Conservation (phyloP, 2,113 vertebrate species). For the Tylochromis polylepis region DNA sequence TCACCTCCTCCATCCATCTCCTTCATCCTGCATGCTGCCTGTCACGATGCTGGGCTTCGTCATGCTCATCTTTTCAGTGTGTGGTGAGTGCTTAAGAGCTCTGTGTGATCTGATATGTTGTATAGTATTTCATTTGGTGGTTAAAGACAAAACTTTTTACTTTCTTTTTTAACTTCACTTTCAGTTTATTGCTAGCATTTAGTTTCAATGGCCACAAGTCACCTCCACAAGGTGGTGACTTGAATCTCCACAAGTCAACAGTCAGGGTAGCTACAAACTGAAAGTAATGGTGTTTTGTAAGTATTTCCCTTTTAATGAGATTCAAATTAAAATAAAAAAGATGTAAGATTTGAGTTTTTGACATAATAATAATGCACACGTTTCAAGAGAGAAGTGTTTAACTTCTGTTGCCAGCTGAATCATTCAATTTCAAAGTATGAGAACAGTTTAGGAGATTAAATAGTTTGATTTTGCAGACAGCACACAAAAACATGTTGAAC, state of each 20-base stretch:
- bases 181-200: not conserved
- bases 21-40: not conserved
- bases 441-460: no score
- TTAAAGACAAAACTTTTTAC: no score
- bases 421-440: no score
- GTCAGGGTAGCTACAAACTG: no score
- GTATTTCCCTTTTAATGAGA: not conserved
- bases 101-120: not conserved
- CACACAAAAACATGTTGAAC: no score
- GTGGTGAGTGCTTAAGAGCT: not conserved
- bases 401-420: no score
- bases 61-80: not conserved
- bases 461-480: no score
- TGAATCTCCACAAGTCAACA: not conserved
- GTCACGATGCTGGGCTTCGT: not conserved
- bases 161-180: no score
- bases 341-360: not conserved
- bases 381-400: not conserved
- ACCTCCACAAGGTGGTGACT: no score
- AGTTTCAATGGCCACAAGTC: not conserved
- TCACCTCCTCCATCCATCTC: not conserved
- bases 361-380: not conserved
- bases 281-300: no score
- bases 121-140: no score
- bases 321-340: not conserved